Base-by-base conservation (phyloP, 2,888 invertebrate species). In the Bhutanitis thaidina region DNA sequence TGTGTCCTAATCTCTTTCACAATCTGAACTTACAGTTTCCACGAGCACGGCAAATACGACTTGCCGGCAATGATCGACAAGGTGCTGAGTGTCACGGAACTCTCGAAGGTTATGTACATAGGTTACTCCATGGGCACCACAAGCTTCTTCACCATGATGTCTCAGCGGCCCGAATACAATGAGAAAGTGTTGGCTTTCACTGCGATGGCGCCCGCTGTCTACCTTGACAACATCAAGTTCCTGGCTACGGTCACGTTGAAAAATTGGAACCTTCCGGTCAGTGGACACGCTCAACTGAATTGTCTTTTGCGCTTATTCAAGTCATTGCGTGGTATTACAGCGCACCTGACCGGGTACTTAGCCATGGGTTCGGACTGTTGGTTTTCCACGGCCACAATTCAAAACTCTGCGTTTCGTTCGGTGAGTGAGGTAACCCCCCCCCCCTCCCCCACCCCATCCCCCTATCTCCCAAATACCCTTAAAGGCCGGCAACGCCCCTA, bases 91-190 rank as follows among this genome's bases (percentile, higher is more conserved):
- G 69, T 84, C 32, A 89, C 87, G 16, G 71, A 88, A 51, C 55
- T 88, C 48, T 38, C 69, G 1, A 81, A 76, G 57, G n/a, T 90
- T 34, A 64, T 91, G 56, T 92, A 89, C 77, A 65, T 92, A 14
- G 92, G 92, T 1, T 91, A 92, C 70, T 92, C 92, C 1, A 86
- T 93, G 81, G 93, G 92, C 0, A 84, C 90, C 4, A 90, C 91
- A 25, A 86, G 80, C 5, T 91, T 90, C 59, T 89, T 92, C 72
- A 89, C 91, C 52, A 91, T 91, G 81, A 76, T 90, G 64, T 80
- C 91, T 0, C 79, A 85, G 55, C 76, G 76, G 50, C 92, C 92
- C 0, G 90, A 92, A 57, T 90, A 91, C 61, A 91, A 92, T 32
- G 74, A 80, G 3, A 90, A 89, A 53, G 58, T 92, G 5, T 71